These are phyloP conservation scores for Nematostella vectensis DNA, from an alignment of 92 coral and sea anemone genomes.

Conservation along the genomic window DNA sequence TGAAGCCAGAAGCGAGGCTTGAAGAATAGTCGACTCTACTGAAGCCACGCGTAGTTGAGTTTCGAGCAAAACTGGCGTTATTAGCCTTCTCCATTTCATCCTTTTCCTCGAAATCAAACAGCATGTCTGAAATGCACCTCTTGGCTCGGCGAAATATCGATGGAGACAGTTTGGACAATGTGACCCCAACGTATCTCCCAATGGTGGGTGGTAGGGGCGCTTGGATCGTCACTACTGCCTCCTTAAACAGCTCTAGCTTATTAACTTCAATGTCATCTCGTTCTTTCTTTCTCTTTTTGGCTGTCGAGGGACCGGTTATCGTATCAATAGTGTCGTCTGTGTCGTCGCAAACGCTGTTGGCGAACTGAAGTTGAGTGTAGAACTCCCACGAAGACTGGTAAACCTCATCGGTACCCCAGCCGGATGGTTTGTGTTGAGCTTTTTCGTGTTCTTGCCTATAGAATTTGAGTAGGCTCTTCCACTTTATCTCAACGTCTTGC, in stretches of 20 bases:
- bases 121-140: constrained; percentile 25
- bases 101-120: constrained; percentile 22
- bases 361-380: constrained; percentile 31
- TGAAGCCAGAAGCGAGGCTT: too few relatives aligned
- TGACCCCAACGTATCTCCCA: constrained; percentile 25
- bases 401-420: constrained; percentile 31
- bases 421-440: constrained; percentile 34
- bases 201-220: constrained; percentile 9
- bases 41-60: too few relatives aligned
- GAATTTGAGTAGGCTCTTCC: constrained; percentile 23
- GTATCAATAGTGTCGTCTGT: constrained; percentile 28
- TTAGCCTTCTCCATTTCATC: constrained; percentile 19
- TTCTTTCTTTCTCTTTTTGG: too few relatives aligned
- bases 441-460: constrained; percentile 32
- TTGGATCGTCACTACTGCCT: too few relatives aligned
- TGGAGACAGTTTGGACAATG: constrained; percentile 23
- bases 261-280: too few relatives aligned
- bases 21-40: too few relatives aligned
- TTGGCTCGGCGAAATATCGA: too few relatives aligned
- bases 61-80: constrained; percentile 29
- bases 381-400: constrained; percentile 33
- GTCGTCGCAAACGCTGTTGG: constrained; percentile 23
- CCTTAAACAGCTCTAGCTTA: too few relatives aligned
- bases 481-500: constrained; percentile 25
- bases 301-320: too few relatives aligned